Conservation (phyloP, 2,797 vertebrate genomes). For the Sandelia bainsii region DNA sequence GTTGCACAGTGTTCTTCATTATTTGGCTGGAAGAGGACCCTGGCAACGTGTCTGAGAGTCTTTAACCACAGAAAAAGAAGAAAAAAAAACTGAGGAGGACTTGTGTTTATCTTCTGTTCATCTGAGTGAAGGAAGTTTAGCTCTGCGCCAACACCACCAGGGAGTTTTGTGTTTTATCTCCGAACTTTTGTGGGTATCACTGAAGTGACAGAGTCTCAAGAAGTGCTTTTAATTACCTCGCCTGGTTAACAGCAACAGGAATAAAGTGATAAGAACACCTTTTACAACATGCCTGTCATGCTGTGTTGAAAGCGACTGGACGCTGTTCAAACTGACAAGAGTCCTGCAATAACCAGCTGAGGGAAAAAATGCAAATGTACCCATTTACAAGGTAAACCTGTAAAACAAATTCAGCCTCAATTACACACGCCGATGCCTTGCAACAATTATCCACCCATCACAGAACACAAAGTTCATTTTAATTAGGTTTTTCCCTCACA, state of each 20-base stretch:
- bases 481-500: conserved; percentile 50
- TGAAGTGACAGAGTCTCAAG: conserved; percentile 5
- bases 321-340: conserved; percentile 4
- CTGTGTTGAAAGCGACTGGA: conserved; percentile 10
- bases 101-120: conserved; percentile 3
- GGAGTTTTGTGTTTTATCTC: conserved; percentile 1
- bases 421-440: conserved; percentile 66
- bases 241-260: conserved; percentile 24
- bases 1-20: conserved; percentile 46
- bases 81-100: not conserved
- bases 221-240: conserved; percentile 35
- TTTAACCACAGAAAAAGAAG: conserved; percentile 1
- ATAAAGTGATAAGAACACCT: not conserved
- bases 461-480: conserved; percentile 61
- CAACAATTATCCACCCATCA: conserved; percentile 71
- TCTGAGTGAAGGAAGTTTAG: not conserved
- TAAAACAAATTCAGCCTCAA: conserved; percentile 65
- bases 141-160: not conserved
- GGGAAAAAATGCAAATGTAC: conserved; percentile 41
- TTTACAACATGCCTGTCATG: conserved; percentile 8
- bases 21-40: conserved; percentile 37
- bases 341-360: conserved; percentile 26
- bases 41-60: conserved; percentile 26
- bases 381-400: conserved; percentile 66
- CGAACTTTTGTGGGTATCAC: not conserved